phyloP scores from a whole-genome alignment of 2,797 vertebrate genomes.

The Gallinago stenura region DNA sequence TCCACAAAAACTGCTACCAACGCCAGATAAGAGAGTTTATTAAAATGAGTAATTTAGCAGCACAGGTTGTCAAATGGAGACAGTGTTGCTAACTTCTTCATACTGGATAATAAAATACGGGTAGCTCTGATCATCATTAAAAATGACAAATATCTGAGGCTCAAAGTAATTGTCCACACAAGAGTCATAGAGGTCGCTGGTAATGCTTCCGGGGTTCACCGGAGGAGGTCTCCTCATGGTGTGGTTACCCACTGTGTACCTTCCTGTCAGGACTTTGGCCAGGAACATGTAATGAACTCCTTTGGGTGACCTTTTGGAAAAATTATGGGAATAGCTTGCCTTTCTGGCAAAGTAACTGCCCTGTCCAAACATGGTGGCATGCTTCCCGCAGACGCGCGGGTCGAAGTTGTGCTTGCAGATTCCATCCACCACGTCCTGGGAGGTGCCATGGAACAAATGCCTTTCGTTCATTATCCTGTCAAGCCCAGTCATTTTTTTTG shows the following conservation, averaged over 20 bases:
- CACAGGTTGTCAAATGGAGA: conserved; percentile 84
- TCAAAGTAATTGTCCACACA: conserved; percentile 99
- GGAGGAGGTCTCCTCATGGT: conserved; percentile 96
- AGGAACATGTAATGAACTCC: conserved; percentile 99
- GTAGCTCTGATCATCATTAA: conserved; percentile 99
- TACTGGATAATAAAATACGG: conserved; percentile 99
- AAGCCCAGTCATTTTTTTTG: conserved; percentile 90
- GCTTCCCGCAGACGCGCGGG: conserved; percentile 96
- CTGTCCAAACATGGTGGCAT: conserved; percentile 99
- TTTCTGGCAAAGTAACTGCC: conserved; percentile 98
- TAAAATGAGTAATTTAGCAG: conserved; percentile 63
- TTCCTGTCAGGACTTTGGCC: conserved; percentile 96
- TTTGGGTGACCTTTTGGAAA: conserved; percentile 92
- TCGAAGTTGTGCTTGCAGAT: conserved; percentile 99
- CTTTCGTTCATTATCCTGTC: conserved; percentile 93
- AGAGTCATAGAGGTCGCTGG: conserved; percentile 98
- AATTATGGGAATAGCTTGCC: conserved; percentile 97
- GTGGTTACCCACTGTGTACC: conserved; percentile 94
- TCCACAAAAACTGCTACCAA: conserved; percentile 57
- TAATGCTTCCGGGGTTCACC: conserved; percentile 89
- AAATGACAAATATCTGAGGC: conserved; percentile 99
- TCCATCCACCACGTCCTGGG: conserved; percentile 94
- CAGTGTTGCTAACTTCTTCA: conserved; percentile 94
- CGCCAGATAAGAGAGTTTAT: conserved; percentile 18
- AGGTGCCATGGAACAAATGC: conserved; percentile 98